A percentile compares a stretch with the other conserved stretches of the same genome.
phyloP scores from a whole-genome alignment of 2,888 invertebrate genomes.

The Micropterix aruncella region DNA sequence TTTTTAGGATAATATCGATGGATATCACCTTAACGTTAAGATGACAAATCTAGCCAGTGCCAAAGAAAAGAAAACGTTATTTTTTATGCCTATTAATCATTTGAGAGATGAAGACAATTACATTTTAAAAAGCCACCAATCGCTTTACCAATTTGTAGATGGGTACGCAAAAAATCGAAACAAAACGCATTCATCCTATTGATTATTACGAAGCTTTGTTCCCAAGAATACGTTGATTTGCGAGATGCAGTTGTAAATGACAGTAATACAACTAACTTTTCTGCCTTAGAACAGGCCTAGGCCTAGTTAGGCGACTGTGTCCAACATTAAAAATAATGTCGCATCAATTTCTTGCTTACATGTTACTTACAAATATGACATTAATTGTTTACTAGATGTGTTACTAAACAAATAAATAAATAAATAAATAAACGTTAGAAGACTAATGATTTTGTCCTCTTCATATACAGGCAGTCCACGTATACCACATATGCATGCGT shows the following conservation, averaged over 20 bases:
- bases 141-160: neutral
- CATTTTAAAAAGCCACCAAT: neutral
- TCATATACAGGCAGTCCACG: neutral
- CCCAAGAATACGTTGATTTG: neutral
- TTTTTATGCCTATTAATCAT: neutral
- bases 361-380: too few species aligned
- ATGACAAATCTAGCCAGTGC: neutral
- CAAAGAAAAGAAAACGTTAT: neutral
- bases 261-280: too few species aligned
- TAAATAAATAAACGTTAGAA: too few species aligned
- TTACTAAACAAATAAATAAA: too few species aligned
- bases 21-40: too few species aligned
- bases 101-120: neutral
- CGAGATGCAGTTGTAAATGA: too few species aligned
- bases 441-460: neutral
- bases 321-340: too few species aligned
- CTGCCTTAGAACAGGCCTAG: too few species aligned
- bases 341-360: too few species aligned
- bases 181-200: neutral
- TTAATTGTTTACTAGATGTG: too few species aligned
- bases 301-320: too few species aligned
- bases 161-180: neutral
- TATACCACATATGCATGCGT: neutral
- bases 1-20: too few species aligned
- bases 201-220: neutral